phyloP scores from a whole-genome alignment of 2,888 invertebrate genomes.

The Andrena marginata region DNA sequence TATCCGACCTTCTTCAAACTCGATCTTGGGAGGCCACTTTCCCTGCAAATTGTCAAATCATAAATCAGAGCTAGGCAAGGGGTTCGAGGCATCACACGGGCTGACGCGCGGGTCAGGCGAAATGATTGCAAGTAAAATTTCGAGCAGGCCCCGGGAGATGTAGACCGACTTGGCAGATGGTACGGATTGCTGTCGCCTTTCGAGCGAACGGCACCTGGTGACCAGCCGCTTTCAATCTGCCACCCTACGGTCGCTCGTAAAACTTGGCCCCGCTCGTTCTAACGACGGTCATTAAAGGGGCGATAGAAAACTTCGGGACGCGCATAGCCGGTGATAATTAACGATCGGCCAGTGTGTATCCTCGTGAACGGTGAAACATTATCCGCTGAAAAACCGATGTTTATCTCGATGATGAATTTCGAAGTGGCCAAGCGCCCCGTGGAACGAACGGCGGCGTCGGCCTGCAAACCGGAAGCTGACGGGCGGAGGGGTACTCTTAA shows the following conservation, averaged over 20 bases:
- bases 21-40: not conserved
- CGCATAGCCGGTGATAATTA: conserved; percentile 68
- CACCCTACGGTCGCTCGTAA: conserved; percentile 63
- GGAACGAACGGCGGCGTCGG: conserved; percentile 37
- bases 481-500: conserved; percentile 47
- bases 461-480: conserved; percentile 66
- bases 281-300: conserved; percentile 66
- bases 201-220: conserved; percentile 66
- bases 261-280: conserved; percentile 48
- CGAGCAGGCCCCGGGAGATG: conserved; percentile 6
- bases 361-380: conserved; percentile 68
- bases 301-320: conserved; percentile 70
- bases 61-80: not conserved
- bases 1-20: not conserved
- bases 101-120: not conserved
- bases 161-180: conserved; percentile 66
- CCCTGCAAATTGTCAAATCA: not conserved
- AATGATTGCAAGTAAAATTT: conserved; percentile 35
- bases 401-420: conserved; percentile 72
- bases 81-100: not conserved
- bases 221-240: conserved; percentile 72
- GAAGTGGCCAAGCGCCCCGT: conserved; percentile 38
- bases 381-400: conserved; percentile 72
- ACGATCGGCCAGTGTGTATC: conserved; percentile 63
- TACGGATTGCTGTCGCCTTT: conserved; percentile 47